A percentile compares a stretch with the other conserved stretches of the same genome.
phyloP scores from a whole-genome alignment of 2,113 vertebrate species.

The Tetrao urogallus region DNA sequence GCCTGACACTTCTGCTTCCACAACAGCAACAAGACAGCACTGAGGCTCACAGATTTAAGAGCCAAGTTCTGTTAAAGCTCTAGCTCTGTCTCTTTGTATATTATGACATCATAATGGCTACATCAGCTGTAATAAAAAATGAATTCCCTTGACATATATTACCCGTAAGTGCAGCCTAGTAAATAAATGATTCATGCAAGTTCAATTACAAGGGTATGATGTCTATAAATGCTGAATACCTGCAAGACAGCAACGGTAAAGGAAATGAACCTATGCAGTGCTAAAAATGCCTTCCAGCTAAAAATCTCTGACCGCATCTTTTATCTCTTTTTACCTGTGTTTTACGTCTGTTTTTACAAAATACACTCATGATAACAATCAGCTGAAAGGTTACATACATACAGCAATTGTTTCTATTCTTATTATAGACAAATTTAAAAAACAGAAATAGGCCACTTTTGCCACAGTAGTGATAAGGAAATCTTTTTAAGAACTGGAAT shows the following conservation, averaged over 20 bases:
- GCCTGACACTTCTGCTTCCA: background rate
- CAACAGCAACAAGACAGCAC: background rate
- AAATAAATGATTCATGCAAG: constrained; percentile 73
- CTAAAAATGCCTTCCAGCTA: constrained; percentile 51
- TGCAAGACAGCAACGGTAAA: constrained; percentile 61
- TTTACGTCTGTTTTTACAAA: constrained; percentile 22
- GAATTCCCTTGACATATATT: constrained; percentile 61
- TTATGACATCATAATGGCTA: constrained; percentile 68
- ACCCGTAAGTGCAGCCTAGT: constrained; percentile 43
- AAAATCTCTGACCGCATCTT: constrained; percentile 11
- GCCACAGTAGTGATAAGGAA: background rate
- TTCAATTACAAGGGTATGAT: constrained; percentile 66
- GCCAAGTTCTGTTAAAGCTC: constrained; percentile 1
- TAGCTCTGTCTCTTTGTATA: constrained; percentile 27
- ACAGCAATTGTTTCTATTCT: background rate
- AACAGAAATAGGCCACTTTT: background rate
- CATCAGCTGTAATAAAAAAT: constrained; percentile 67
- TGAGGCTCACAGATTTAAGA: background rate
- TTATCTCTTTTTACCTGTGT: background rate
- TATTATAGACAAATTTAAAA: constrained; percentile 6
- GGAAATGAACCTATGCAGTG: constrained; percentile 47
- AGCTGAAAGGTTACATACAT: background rate
- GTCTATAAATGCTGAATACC: constrained; percentile 61
- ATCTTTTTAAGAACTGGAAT: background rate
- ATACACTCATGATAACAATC: background rate